phyloP scores from a whole-genome alignment of 2,113 vertebrate genomes.

The Scomber scombrus region DNA sequence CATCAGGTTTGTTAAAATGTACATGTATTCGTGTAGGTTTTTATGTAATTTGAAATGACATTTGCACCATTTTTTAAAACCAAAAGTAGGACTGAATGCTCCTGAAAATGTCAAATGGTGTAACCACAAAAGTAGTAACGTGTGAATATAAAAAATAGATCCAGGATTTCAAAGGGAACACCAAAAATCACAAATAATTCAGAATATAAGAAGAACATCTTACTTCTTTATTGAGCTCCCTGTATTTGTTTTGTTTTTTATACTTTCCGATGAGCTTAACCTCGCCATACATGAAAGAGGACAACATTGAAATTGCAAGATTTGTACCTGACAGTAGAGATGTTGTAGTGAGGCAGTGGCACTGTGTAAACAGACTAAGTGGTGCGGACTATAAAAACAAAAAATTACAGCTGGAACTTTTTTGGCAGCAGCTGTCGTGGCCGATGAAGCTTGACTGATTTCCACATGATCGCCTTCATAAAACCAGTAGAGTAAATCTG shows the following conservation, averaged over 20 bases:
- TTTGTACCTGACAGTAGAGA: conserved; percentile 43
- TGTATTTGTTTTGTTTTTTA: conserved; percentile 3
- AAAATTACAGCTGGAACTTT: neutral
- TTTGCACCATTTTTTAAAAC: no score
- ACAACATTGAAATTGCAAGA: conserved; percentile 25
- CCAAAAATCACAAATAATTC: neutral
- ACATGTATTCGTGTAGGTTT: no score
- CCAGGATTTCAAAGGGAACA: no score
- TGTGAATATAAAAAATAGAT: no score
- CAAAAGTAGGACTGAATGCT: no score
- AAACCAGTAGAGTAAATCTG: neutral
- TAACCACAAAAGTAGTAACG: no score
- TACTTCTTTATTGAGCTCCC: conserved; percentile 31
- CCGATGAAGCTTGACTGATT: neutral
- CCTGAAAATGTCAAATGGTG: no score
- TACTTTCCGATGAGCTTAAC: conserved; percentile 18
- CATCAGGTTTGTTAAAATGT: no score
- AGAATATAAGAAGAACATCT: conserved; percentile 7
- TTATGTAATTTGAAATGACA: no score
- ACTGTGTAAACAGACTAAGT: conserved; percentile 30
- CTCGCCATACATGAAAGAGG: conserved; percentile 15
- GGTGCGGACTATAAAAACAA: conserved; percentile 9
- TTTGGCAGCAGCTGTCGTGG: neutral
- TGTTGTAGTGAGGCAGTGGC: conserved; percentile 53
- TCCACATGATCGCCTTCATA: neutral